Conservation (phyloP, 23 tunicate genomes). For the Ascidia mentula region DNA sequence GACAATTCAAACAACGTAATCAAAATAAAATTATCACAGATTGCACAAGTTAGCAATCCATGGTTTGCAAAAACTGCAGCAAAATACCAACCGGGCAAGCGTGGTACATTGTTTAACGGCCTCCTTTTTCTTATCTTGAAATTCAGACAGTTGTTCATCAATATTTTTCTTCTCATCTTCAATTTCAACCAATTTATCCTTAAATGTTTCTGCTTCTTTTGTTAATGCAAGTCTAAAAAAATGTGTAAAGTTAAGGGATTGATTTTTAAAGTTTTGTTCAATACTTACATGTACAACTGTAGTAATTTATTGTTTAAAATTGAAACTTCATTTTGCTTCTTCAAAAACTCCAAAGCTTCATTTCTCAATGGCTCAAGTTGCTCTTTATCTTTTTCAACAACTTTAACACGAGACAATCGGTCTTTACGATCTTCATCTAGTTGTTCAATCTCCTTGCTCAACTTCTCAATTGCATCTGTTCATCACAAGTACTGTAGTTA, state of each 20-base stretch:
- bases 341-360: constrained; percentile 62
- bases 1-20: not conserved
- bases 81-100: constrained; percentile 18
- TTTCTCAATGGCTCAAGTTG: constrained; percentile 64
- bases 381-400: constrained; percentile 93
- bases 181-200: constrained; percentile 31
- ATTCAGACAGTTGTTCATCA: not conserved
- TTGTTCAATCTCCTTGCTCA: constrained; percentile 60
- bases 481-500: too few relatives aligned
- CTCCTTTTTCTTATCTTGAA: not conserved
- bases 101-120: not conserved
- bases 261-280: not conserved
- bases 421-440: constrained; percentile 94
- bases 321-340: constrained; percentile 56
- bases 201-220: constrained; percentile 10
- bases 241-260: not conserved
- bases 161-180: constrained; percentile 48
- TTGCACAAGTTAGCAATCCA: too few relatives aligned
- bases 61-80: not conserved
- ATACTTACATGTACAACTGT: constrained; percentile 38
- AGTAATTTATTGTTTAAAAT: constrained; percentile 46
- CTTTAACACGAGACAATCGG: constrained; percentile 79
- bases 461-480: constrained; percentile 76
- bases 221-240: not conserved
- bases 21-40: too few relatives aligned